phyloP scores from a whole-genome alignment of 2,113 vertebrate genomes.

The Rhombomys opimus region DNA sequence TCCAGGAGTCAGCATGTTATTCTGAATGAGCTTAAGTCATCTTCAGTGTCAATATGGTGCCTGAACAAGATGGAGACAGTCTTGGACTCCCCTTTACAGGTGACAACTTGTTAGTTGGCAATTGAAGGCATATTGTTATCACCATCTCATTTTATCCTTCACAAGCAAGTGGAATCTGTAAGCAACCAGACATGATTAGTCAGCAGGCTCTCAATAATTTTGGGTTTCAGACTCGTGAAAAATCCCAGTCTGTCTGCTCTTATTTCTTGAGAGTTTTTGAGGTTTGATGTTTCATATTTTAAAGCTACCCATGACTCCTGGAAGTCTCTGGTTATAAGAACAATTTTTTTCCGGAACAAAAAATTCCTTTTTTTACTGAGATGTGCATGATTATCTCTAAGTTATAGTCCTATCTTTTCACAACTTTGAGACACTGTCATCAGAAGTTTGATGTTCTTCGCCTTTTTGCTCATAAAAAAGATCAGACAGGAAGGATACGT shows the following conservation, averaged over 20 bases:
- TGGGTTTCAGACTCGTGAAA: not conserved
- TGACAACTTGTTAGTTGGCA: not conserved
- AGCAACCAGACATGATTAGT: not conserved
- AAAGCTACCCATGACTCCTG: not conserved
- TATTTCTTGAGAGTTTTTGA: not conserved
- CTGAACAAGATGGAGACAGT: not conserved
- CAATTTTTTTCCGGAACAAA: not conserved
- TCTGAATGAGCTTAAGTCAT: not conserved
- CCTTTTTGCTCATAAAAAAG: not conserved
- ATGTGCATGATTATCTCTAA: not conserved
- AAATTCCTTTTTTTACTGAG: not conserved
- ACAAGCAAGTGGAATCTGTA: not conserved
- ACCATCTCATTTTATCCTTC: not conserved
- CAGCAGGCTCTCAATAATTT: not conserved
- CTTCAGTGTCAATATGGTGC: not conserved
- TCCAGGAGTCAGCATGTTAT: not conserved
- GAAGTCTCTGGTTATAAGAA: not conserved
- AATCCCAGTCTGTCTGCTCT: not conserved
- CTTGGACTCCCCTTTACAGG: not conserved
- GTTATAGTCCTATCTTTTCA: not conserved
- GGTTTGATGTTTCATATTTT: not conserved
- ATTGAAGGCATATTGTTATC: not conserved
- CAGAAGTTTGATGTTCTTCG: not conserved
- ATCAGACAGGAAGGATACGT: not conserved
- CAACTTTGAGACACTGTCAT: not conserved